Evolutionary conservation across 2,888 invertebrate species (phyloP), one percentile per base, ranked within the genome.

Genomic region (Atethmia centrago): DNA sequence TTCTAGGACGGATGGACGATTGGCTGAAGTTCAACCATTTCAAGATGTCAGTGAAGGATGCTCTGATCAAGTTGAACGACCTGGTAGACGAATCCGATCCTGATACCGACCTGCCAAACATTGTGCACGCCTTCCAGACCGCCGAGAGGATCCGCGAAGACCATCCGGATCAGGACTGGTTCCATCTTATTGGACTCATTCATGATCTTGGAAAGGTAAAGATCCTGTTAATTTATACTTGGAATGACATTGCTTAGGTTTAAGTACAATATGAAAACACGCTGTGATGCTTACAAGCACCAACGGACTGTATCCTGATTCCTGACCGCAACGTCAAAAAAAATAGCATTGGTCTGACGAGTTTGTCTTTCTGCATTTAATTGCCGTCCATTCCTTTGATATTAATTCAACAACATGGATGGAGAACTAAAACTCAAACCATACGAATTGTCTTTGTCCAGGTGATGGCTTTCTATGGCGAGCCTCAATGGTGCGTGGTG

Each of bases 21-120:
- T 99, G 99, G 99, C 94, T 98, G 2, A 97, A 97, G 88, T 99
- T 99, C 95, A 97, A 99, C 93, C 98, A 98, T 88, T 98, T 98
- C 90, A 97, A 98, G 90, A 96, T 98, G 87, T 98, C 97, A 0
- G 97, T 99, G 36, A 98, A 99, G 92, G 98, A 99, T 64, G 99
- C 99, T 0, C 94, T 99, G 74, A 97, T 98, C 85, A 98, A 97
- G 90, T 95, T 99, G 71, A 99, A 99, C 93, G 97, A 98, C 75
- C 95, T 99, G 79, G 97, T 99, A 36, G 99, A 99, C 90, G 99
- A 99, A 94, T 99, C 99, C 28, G 99, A 99, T 95, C 99, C 99
- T 0, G 99, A 99, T 94, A 98, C 98, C 0, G 97, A 98, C 89
- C 94, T 99, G 84, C 99, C 99, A 0, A 99, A 99, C 94, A 98